These are phyloP conservation scores for Platycnemis pennipes DNA, from an alignment of 2,888 invertebrate genomes.

Conservation along the genomic window DNA sequence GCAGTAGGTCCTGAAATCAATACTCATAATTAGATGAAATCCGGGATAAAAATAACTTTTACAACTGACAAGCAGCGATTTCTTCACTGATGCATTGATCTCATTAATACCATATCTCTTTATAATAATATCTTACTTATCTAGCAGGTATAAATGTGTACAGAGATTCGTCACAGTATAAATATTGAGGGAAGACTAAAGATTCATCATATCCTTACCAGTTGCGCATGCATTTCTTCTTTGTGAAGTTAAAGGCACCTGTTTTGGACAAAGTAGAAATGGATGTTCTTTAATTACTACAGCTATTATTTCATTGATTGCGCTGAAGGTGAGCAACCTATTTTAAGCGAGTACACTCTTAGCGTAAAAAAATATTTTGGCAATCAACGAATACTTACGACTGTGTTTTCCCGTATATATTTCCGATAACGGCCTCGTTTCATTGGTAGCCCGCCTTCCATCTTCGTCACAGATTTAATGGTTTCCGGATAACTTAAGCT, in stretches of 20 bases:
- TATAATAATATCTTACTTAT: background rate
- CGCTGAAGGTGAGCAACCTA: too few species aligned
- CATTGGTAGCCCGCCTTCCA: background rate
- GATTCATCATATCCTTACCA: background rate
- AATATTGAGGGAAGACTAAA: too few species aligned
- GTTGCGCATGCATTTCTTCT: background rate
- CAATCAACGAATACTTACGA: background rate
- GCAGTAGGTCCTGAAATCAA: too few species aligned
- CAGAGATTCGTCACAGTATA: too few species aligned
- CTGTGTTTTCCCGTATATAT: background rate
- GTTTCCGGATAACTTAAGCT: too few species aligned
- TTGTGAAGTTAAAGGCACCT: background rate
- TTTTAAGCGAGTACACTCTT: too few species aligned
- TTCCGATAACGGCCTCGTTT: background rate
- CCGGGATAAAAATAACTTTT: background rate
- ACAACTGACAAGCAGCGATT: background rate
- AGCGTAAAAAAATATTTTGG: background rate
- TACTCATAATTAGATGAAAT: background rate
- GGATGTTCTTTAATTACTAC: background rate
- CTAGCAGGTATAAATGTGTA: too few species aligned
- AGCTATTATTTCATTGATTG: background rate
- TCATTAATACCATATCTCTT: background rate
- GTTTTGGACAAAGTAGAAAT: background rate
- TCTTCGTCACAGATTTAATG: too few species aligned
- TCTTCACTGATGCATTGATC: background rate